Base-by-base conservation (phyloP, 2,888 invertebrate genomes). In the Caenorhabditis doughertyi region DNA sequence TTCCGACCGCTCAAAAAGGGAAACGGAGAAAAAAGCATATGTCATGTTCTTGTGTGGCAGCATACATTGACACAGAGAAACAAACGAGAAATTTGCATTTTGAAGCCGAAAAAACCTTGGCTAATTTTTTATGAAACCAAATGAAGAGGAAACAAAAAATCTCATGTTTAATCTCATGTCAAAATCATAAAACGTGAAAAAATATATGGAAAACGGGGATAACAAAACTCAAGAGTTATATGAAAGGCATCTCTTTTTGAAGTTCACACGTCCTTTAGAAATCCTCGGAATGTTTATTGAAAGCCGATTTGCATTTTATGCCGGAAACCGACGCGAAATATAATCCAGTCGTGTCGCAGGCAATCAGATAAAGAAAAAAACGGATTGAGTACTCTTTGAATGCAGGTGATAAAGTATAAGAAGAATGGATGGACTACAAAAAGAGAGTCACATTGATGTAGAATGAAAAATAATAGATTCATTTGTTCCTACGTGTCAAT, bases 81-180 rank as follows among this genome's bases (percentile, higher is more conserved):
- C 60, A 60, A 44, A 60, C 44, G 23, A 42, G 23, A 60, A 60
- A 60, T 60, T 60, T 42, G 60, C 60, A 60, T 60, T 60, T 60
- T 23, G 25, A 42, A 25, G 16, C 11, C 44, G 9, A 23, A 35
- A 16, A 39, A 60, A 16, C 42, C 25, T 25, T 23, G 13, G 8
- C 51, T 51, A 51, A 51, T 51, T 51, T 23, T 51, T 25, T 0
- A 3, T 25, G 21, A 55, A 60, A 60, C 39, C 25, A 42, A 42
- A 42, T 35, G 35, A 42, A 21, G 21, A 11, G 4, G 35, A 21
- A 23, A 18, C n/a, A 58, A 21, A 9, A 2, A 16, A 13, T 16
- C 16, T 13, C 39, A 13, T 39, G 9, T 9, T 39, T 11, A 7
- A 18, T 13, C 18, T 13, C 23, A 39, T n/a, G 39, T 9, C 18